These are phyloP conservation scores for Apogon talboti DNA, from an alignment of 2,797 vertebrate genomes.

Conservation along the genomic window DNA sequence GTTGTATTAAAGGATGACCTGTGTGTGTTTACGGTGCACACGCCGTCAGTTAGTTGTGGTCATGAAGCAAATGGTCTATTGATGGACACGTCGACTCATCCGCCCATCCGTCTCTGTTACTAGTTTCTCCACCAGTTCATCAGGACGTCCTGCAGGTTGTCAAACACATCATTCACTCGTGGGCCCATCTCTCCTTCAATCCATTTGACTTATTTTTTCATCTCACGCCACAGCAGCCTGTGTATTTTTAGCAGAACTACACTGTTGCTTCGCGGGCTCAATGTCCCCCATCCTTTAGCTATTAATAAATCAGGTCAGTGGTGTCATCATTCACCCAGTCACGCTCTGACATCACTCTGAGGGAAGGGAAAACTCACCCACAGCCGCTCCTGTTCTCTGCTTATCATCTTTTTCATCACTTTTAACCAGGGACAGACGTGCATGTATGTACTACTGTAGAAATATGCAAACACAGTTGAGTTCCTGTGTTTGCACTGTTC, in stretches of 20 bases:
- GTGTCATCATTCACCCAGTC: conserved; percentile 45
- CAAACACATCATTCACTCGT: conserved; percentile 18
- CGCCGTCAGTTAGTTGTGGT: conserved; percentile 13
- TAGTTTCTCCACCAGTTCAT: conserved; percentile 20
- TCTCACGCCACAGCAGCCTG: conserved; percentile 35
- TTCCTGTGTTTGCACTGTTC: conserved; percentile 24
- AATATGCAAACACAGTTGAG: conserved; percentile 13
- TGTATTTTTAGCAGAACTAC: conserved; percentile 72
- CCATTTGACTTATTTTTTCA: conserved; percentile 23
- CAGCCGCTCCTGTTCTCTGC: neutral
- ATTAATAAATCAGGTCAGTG: conserved; percentile 62
- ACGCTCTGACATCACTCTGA: conserved; percentile 36
- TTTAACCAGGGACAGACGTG: conserved; percentile 23
- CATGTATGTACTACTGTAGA: conserved; percentile 1
- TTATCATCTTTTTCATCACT: conserved; percentile 2
- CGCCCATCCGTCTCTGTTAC: conserved; percentile 11
- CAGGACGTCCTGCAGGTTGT: conserved; percentile 41
- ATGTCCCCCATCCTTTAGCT: conserved; percentile 50
- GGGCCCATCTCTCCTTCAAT: conserved; percentile 15
- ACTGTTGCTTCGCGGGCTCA: conserved; percentile 52
- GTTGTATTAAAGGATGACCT: conserved; percentile 13
- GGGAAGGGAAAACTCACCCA: neutral
- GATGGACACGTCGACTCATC: conserved; percentile 5
- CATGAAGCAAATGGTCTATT: conserved; percentile 27
- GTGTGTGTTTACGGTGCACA: conserved; percentile 30